Percentiles rank a stretch among this genome's conserved stretches.
phyloP scores from a whole-genome alignment of 1,140 invertebrate species.

The Gryllus bimaculatus region DNA sequence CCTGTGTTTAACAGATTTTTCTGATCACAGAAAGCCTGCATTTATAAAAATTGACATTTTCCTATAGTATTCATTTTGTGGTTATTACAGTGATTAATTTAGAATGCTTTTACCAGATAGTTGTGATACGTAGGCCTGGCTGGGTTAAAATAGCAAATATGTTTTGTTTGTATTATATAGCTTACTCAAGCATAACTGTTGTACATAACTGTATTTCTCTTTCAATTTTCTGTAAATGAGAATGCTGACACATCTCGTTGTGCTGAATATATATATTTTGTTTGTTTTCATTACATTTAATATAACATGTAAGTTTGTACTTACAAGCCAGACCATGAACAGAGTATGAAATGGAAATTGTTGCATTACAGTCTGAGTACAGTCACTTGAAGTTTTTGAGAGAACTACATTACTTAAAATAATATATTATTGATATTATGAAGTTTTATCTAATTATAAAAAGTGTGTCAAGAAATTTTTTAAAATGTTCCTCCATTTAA shows the following conservation, averaged over 20 bases:
- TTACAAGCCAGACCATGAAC: not conserved
- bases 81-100: not conserved
- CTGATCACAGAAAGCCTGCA: not conserved
- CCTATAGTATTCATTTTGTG: not conserved
- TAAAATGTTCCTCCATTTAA: no score
- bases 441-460: no score
- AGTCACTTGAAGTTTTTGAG: not conserved
- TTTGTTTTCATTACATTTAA: not conserved
- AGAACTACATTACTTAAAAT: not conserved
- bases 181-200: not conserved
- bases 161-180: not conserved
- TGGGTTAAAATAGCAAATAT: not conserved
- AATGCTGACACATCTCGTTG: not conserved
- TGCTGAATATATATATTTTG: not conserved
- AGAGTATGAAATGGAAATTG: no score
- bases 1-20: not conserved
- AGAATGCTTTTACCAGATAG: not conserved
- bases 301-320: not conserved
- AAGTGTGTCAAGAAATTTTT: no score
- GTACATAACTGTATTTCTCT: constrained; percentile 1
- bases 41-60: not conserved
- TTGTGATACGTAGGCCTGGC: not conserved
- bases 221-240: not conserved
- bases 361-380: not conserved
- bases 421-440: no score